Evolutionary conservation across 2,888 invertebrate genomes (phyloP).

Genomic region (Callimorpha dominula): DNA sequence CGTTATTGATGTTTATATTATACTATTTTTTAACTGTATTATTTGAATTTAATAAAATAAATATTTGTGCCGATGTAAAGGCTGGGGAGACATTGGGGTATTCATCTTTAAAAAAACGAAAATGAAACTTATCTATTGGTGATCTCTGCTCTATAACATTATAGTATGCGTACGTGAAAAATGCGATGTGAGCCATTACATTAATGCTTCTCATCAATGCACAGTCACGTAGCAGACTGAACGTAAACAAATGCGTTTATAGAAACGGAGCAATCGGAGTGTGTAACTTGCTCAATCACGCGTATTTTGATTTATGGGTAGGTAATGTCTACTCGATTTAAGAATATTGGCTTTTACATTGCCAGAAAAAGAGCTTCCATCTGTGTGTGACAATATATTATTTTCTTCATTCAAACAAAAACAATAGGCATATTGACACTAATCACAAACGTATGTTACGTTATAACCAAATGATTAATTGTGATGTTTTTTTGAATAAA

Average conservation of each 20-base stretch:
- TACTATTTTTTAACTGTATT: too few species aligned
- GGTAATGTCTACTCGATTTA: not conserved
- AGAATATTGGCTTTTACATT: not conserved
- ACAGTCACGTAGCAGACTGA: conserved; percentile 24
- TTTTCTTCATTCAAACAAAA: too few species aligned
- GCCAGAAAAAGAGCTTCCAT: not conserved
- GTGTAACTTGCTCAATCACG: not conserved
- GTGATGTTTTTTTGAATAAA: too few species aligned
- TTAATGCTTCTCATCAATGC: conserved; percentile 29
- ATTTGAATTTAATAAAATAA: too few species aligned
- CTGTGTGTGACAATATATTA: not conserved
- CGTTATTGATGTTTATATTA: too few species aligned
- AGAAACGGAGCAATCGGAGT: not conserved
- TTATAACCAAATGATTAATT: too few species aligned
- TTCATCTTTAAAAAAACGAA: too few species aligned
- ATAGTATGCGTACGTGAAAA: not conserved
- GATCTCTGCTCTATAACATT: not conserved
- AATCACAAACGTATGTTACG: too few species aligned
- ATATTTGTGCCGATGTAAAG: too few species aligned
- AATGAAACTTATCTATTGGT: too few species aligned
- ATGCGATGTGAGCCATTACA: not conserved
- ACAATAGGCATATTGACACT: too few species aligned
- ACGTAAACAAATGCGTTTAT: conserved; percentile 16
- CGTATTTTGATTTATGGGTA: conserved; percentile 4
- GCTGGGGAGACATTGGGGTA: too few species aligned